phyloP scores from a whole-genome alignment of 2,797 vertebrate genomes.

The Cephalopachus bancanus region DNA sequence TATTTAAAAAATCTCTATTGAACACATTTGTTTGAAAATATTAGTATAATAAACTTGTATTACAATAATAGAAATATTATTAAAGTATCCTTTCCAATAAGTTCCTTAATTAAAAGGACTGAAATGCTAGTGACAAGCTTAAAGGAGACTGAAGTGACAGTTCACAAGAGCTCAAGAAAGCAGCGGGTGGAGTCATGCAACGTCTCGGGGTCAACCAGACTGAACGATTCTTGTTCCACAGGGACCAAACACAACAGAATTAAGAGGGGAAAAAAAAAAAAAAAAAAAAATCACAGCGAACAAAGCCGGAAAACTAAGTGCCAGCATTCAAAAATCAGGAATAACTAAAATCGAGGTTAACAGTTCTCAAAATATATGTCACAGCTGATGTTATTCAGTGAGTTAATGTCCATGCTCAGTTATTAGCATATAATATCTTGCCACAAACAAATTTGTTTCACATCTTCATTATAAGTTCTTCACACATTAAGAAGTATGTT shows the following conservation, averaged over 20 bases:
- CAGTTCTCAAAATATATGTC: neutral
- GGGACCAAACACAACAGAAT: neutral
- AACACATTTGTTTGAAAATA: neutral
- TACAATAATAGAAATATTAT: slow-evolving; percentile 1
- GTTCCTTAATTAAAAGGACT: slow-evolving; percentile 27
- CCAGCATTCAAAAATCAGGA: neutral
- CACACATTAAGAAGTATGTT: neutral
- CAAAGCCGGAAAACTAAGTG: slow-evolving; percentile 23
- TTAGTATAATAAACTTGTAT: slow-evolving; percentile 3
- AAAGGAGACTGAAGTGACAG: neutral
- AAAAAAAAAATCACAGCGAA: neutral
- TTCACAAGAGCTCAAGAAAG: neutral
- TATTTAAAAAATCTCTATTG: neutral
- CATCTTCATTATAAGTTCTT: neutral
- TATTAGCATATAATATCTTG: neutral
- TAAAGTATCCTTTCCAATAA: neutral
- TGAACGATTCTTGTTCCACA: neutral
- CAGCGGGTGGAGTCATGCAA: neutral
- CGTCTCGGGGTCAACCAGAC: neutral
- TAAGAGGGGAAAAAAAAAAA: neutral
- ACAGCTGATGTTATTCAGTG: neutral
- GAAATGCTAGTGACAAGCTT: neutral
- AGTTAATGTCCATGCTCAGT: neutral
- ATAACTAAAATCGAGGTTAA: slow-evolving; percentile 17
- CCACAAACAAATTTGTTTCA: neutral